These are phyloP conservation scores for Tetrapedia diversipes DNA, from an alignment of 2,888 invertebrate species.

Conservation along the genomic window DNA sequence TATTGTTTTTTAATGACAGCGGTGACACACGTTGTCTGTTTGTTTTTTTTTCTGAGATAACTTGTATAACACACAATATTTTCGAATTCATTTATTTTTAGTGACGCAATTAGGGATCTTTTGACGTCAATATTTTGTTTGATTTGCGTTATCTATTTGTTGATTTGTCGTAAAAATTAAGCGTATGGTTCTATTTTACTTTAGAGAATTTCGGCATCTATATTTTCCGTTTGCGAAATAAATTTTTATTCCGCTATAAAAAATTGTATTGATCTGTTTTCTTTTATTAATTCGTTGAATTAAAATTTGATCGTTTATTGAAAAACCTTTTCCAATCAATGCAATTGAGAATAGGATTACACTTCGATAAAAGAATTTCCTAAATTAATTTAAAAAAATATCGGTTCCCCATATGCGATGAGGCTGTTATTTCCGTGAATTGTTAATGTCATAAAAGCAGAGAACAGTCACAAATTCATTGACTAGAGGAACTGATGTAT, in stretches of 20 bases:
- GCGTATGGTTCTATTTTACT: not conserved
- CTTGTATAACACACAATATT: not conserved
- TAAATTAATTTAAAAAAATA: not conserved
- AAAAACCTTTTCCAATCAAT: not conserved
- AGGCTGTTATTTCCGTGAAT: constrained; percentile 12
- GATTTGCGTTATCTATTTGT: not conserved
- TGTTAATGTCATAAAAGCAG: constrained; percentile 13
- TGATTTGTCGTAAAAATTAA: not conserved
- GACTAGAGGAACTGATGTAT: constrained; percentile 49
- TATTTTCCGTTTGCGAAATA: too few relatives aligned
- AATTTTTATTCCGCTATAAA: too few relatives aligned
- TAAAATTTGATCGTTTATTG: too few relatives aligned
- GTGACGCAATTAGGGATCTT: not conserved
- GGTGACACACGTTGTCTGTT: not conserved
- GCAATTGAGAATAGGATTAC: too few relatives aligned
- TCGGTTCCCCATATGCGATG: not conserved
- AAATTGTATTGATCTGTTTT: too few relatives aligned
- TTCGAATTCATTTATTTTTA: not conserved
- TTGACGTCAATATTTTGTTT: not conserved
- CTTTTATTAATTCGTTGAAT: too few relatives aligned
- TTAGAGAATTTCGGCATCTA: too few relatives aligned
- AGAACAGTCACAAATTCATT: constrained; percentile 51
- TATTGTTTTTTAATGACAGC: not conserved
- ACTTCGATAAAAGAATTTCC: not conserved
- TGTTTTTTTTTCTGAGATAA: not conserved